These are phyloP conservation scores for Liodrosophila aerea DNA, from an alignment of 2,888 invertebrate species.

Conservation along the genomic window DNA sequence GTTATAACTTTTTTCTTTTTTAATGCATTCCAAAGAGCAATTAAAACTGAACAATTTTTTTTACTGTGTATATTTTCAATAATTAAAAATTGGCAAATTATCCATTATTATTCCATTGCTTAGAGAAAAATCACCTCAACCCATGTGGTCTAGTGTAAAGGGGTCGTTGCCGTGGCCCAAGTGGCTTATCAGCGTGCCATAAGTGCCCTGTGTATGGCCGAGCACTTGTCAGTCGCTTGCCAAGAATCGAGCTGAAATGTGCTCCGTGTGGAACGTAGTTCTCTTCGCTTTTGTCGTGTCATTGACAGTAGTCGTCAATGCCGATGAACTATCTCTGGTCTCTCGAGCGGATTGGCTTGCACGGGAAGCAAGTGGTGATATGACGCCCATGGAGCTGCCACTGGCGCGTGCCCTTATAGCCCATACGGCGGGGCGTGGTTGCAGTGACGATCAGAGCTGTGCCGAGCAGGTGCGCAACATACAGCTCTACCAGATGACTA, in stretches of 20 bases:
- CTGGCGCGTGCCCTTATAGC: conserved; percentile 84
- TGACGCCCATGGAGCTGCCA: conserved; percentile 82
- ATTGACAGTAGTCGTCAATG: conserved; percentile 24
- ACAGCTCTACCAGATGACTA: conserved; percentile 87
- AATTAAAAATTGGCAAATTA: too few species aligned
- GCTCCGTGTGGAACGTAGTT: conserved; percentile 17
- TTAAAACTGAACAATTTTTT: too few species aligned
- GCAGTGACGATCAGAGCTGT: conserved; percentile 83
- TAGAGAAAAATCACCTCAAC: conserved; percentile 34
- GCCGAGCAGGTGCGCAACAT: conserved; percentile 84
- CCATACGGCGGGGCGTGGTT: conserved; percentile 86
- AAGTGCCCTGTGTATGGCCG: conserved; percentile 27
- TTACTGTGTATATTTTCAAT: too few species aligned
- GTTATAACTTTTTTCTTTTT: too few species aligned
- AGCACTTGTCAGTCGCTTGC: conserved; percentile 39
- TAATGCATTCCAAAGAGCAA: too few species aligned
- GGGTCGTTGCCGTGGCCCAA: conserved; percentile 19
- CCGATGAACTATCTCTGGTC: conserved; percentile 81
- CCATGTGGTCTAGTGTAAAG: conserved; percentile 11
- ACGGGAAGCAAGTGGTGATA: conserved; percentile 83
- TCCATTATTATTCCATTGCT: not conserved
- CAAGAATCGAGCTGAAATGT: conserved; percentile 35
- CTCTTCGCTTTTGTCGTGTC: conserved; percentile 1
- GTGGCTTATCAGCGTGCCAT: conserved; percentile 55
- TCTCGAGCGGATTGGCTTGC: conserved; percentile 86